Base-by-base conservation (phyloP, 2,797 vertebrate species). In the Myotis daubentonii region DNA sequence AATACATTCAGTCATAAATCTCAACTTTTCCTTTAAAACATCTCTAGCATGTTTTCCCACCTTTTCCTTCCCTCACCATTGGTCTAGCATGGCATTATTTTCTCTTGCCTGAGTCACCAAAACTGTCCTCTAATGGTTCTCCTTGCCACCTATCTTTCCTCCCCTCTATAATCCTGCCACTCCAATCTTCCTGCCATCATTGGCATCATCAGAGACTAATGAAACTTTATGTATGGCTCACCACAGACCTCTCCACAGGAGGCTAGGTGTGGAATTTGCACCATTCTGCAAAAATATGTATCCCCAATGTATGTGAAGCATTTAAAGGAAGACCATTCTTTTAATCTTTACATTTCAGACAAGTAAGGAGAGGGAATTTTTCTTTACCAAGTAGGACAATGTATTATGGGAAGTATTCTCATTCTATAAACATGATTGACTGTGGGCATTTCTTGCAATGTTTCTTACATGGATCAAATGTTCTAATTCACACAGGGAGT, bases 401-500 rank as follows among this genome's bases (percentile, higher is more conserved):
- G 8, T 44, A n/a, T 25, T 38, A 66, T 30, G 57, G 36, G 94
- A 89, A 19, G 28, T 49, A 23, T 15, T 44, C n/a, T 19, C 0
- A 33, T 53, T 81, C 2, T 72, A 28, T 72, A 96, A 93, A 95
- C 4, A 15, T 49, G 28, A 20, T 51, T 92, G 57, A 95, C 74
- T 15, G 5, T 33, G 53, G 65, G 6, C 1, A 41, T 55, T 9
- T 0, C 15, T 68, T 76, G 0, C 38, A 33, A 38, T 38, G n/a
- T 25, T 95, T 95, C 66, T 80, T 74, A 87, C 93, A 65, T 66
- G 41, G 44, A 89, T 80, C 79, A 74, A 94, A 74, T 49, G 6
- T 80, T 81, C 2, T 17, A 44, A 88, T 81, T 84, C 62, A 92
- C 20, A 41, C 19, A 74, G 36, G 41, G 55, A 90, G 30, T 60